Base-by-base conservation (phyloP, 1,140 invertebrate genomes). In the Laodelphax striatellus region DNA sequence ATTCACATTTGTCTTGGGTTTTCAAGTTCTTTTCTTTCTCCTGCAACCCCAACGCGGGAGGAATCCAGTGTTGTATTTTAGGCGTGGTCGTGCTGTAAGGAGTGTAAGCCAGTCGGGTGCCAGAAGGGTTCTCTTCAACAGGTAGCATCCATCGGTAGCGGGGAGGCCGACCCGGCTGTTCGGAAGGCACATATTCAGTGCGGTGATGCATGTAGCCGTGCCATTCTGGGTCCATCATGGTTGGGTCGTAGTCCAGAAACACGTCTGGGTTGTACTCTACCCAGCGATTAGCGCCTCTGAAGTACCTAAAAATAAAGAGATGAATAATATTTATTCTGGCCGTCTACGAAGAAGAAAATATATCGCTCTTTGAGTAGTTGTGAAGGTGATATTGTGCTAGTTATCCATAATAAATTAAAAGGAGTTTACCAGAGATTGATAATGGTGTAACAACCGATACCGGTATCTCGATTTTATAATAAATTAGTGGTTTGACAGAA, bases 231-330 rank as follows among this genome's bases (percentile, higher is more conserved):
- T 90, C 82, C 11, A 95, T 80, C 31, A 94, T 90, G 67, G 90
- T 92, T 1, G 80, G 94, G 79, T 99, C 95, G 74, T 98, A 98
- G 70, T 97, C 85, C 67, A 94, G 71, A 68, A 79, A 74, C 58
- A 82, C 77, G 63, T 84, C 80, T 10, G 87, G 82, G 8, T 82
- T 76, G 71, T 92, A 98, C 65, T 89, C 84, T 5, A 98, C 84
- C 94, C 95, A 98, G 64, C 96, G 80, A 76, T 95, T 97, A 55
- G 91, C 80, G 52, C 82, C 84, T 85, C 55, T 44, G 65, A 70
- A 67, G 46, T 60, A 60, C 5, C 52, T 24, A 9, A 2, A n/a
- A n/a, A n/a, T n/a, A n/a, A n/a, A n/a, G n/a, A n/a, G n/a, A n/a
- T n/a, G n/a, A n/a, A n/a, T n/a, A n/a, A n/a, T n/a, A n/a, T n/a